phyloP scores from a whole-genome alignment of 2,888 invertebrate genomes.

The Apotomis capreana region DNA sequence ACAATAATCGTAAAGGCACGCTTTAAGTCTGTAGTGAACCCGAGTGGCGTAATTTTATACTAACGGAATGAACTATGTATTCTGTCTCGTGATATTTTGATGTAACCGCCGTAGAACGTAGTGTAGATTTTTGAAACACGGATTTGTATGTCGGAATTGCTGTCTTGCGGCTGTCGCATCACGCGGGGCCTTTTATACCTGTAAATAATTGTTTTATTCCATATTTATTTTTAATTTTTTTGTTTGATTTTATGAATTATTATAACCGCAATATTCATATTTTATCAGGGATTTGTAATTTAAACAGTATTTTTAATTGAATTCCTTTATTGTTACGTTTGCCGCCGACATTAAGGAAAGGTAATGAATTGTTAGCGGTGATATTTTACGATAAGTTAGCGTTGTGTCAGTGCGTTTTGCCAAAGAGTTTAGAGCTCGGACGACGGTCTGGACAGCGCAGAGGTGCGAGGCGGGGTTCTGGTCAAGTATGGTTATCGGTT shows the following conservation, averaged over 20 bases:
- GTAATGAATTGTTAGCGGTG: slow-evolving; percentile 59
- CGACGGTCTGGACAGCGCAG: slow-evolving; percentile 24
- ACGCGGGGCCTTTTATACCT: slow-evolving; percentile 55
- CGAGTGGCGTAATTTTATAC: slow-evolving; percentile 49
- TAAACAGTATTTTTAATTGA: slow-evolving; percentile 49
- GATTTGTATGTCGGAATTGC: slow-evolving; percentile 73
- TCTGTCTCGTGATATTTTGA: slow-evolving; percentile 78
- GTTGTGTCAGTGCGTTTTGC: slow-evolving; percentile 50
- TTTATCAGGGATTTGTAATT: slow-evolving; percentile 54
- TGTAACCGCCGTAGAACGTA: slow-evolving; percentile 67
- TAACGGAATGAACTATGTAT: slow-evolving; percentile 74
- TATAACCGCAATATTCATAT: slow-evolving; percentile 34
- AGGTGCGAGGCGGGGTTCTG: slow-evolving; percentile 62
- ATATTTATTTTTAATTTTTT: slow-evolving; percentile 46
- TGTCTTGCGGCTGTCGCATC: slow-evolving; percentile 52
- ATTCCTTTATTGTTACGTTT: slow-evolving; percentile 46
- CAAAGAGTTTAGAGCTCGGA: slow-evolving; percentile 46
- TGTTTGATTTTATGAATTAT: slow-evolving; percentile 37
- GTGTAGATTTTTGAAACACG: slow-evolving; percentile 49
- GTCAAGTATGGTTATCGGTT: slow-evolving; percentile 71
- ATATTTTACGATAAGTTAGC: slow-evolving; percentile 69
- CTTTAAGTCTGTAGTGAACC: slow-evolving; percentile 66
- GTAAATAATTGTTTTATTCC: slow-evolving; percentile 62
- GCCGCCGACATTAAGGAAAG: slow-evolving; percentile 57
- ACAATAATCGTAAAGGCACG: slow-evolving; percentile 76